Evolutionary conservation across 2,113 vertebrate species (phyloP), one percentile per base, ranked within the genome.

Genomic region (Nannobrachium achirus): DNA sequence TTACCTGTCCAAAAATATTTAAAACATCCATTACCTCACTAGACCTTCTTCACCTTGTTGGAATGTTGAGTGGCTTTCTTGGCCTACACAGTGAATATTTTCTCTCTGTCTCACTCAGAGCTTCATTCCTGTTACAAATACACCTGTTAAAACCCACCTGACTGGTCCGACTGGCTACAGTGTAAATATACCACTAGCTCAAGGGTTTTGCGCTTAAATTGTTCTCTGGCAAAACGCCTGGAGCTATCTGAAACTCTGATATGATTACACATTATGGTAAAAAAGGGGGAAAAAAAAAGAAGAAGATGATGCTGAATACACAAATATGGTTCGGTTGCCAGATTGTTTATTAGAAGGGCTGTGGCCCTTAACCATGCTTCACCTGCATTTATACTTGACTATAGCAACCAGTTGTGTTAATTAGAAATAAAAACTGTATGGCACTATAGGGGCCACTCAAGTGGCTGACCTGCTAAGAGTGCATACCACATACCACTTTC

Each of bases 311-410:
- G 44, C 11, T 2, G 25, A 59, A 69, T 71, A 41, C 8, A 10
- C 52, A n/a, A 50, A 44, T 8, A 9, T 51, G 50, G 15, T 64
- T 38, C 11, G 4, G 8, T 52, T 66, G 56, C 10, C 53, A 81
- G 80, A 86, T 91, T 88, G 82, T 86, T 83, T 83, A 84, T 68
- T 72, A 78, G 88, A n/a, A n/a, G n/a, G n/a, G n/a, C n/a, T n/a
- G 85, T 83, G 85, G 84, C 87, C 85, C 85, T 74, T 59, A 51
- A 46, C 71, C 74, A 46, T 79, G 79, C 60, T 71, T 41, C 38
- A 63, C 66, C 84, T 76, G 19, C 79, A 56, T 46, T 25, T 46
- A 13, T 88, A 85, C 89, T 88, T 88, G 86, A 18, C 25, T 33
- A 33, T 33, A 33, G 25, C 25, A 33, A 33, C 25, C 25, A 33